Evolutionary conservation across 1,140 invertebrate genomes (phyloP), one percentile per base, ranked within the genome.

Genomic region (Zaprionus ornatus): DNA sequence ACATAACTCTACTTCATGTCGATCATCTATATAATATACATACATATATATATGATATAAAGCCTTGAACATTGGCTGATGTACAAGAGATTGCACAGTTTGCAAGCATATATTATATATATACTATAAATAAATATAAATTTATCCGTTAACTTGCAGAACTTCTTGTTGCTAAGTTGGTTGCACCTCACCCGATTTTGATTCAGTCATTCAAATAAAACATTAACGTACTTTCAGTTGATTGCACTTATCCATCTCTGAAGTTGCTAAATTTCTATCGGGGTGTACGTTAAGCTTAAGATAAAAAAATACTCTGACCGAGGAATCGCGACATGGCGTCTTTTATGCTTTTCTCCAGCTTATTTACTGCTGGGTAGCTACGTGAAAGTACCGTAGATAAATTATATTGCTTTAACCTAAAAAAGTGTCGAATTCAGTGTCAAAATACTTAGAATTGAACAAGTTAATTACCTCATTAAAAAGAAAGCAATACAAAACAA

Each of bases 371-470:
- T 15, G 13, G 15, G 40, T 45, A 45, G 40, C 40, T 45, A 9
- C 1, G 13, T 17, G 15, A 6, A 45, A 45, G 40, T 45, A 45
- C 40, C 40, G 40, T 17, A 45, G n/a, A 45, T 45, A 45, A 45
- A 45, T 17, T 45, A 45, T 45, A 45, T 45, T 45, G 40, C 40
- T 45, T 45, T n/a, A 45, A 45, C 40, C n/a, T 13, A 17, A 45
- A 45, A 37, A 45, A 45, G 40, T 45, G 40, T 45, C 40, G 40
- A 45, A n/a, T 45, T 45, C n/a, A 45, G n/a, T 17, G 40, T 45
- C 40, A 45, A 45, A 45, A 17, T 45, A n/a, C 17, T 45, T 2
- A 15, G 40, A 1, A 9, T 17, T 19, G 17, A 48, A 4, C 4
- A 9, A 9, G 42, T 48, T 19, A 19, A 48, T 48, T 48, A 48